These are phyloP conservation scores for Crematogaster levior DNA, from an alignment of 2,888 invertebrate species.

Conservation along the genomic window DNA sequence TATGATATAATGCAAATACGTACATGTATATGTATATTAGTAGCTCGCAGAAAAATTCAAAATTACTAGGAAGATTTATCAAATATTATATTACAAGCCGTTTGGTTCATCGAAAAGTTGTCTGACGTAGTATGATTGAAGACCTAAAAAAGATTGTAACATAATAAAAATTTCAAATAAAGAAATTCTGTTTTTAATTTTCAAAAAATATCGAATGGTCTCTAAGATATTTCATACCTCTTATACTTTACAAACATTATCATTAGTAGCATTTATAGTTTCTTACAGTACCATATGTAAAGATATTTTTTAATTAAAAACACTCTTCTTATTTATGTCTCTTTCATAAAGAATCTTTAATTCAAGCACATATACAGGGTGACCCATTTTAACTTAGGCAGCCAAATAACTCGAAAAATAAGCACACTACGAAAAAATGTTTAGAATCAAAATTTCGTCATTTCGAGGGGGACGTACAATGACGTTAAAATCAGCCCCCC, in stretches of 20 bases:
- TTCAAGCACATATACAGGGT: slow-evolving; percentile 6
- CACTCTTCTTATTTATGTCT: not conserved
- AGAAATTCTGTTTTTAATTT: not conserved
- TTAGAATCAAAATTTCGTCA: no score
- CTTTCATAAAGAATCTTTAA: slow-evolving; percentile 3
- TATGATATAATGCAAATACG: not conserved
- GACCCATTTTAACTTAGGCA: no score
- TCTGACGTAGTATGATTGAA: not conserved
- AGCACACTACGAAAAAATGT: no score
- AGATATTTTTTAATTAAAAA: slow-evolving; percentile 15
- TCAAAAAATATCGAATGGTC: not conserved
- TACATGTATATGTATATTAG: not conserved
- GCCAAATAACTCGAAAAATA: no score
- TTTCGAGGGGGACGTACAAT: no score
- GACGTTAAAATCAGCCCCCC: no score
- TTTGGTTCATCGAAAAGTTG: slow-evolving; percentile 17
- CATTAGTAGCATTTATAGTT: not conserved
- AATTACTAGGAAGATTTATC: slow-evolving; percentile 22
- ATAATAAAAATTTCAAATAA: not conserved
- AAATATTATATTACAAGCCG: not conserved
- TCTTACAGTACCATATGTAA: not conserved
- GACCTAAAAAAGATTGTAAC: not conserved
- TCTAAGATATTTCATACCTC: not conserved
- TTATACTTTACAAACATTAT: not conserved
- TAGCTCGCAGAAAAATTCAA: slow-evolving; percentile 2